Evolutionary conservation across 2,797 vertebrate species (phyloP), one percentile per base, ranked within the genome.

Genomic region (Phoxinus dragarum): DNA sequence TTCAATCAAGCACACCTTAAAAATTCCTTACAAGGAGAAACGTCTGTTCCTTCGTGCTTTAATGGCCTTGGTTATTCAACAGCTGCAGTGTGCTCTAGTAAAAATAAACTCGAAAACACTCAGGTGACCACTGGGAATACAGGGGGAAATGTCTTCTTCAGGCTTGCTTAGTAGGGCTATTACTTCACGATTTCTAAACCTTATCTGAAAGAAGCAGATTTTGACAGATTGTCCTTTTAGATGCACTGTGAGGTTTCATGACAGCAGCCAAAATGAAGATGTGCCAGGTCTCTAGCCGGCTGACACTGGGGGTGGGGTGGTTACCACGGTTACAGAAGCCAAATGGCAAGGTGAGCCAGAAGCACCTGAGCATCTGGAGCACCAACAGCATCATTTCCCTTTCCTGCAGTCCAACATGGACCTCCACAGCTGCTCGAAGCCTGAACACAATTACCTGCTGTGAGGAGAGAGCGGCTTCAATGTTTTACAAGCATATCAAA

Each of bases 1-100:
- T 87, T 91, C 90, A 91, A 93, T 93, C 89, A 92, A 93, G 86
- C 81, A 89, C 87, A 89, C 84, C 89, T 90, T 89, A 84, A 89
- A 86, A 86, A 84, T 88, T 84, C 82, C 31, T 77, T 83, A 85
- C 89, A 84, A 72, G 81, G 52, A 76, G 61, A 80, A 36, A 56
- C 7, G n/a, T 56, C 27, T 19, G 40, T 31, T 59, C 36, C 17
- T 81, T 52, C 7, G 3, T 49, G 42, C 68, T 68, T 72, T 80
- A 21, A 75, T 61, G 47, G 79, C 66, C 80, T 66, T 38, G n/a
- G 34, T 73, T 77, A 31, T 59, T 23, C 31, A 52, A 40, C 72
- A 73, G 66, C 49, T 78, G 19, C 47, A 23, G 40, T 49, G n/a
- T 61, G 68, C 40, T 59, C 64, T 38, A 40, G 64, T 47, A 66